A percentile compares a stretch with the other conserved stretches of the same genome.
Conservation (phyloP, 2,888 invertebrate species). For the Mystacides longicornis region DNA sequence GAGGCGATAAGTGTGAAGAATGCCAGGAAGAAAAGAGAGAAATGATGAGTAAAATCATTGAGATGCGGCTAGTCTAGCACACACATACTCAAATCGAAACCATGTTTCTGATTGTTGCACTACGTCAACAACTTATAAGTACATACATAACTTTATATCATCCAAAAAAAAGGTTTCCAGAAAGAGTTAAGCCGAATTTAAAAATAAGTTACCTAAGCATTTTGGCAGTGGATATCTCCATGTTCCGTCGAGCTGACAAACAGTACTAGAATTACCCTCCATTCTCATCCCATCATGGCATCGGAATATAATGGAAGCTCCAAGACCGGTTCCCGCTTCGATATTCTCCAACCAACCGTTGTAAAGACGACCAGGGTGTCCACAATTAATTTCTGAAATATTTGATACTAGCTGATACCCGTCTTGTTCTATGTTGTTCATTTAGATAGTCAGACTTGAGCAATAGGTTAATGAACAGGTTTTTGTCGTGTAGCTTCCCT, state of each 20-base stretch:
- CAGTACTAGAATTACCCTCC: conserved; percentile 80
- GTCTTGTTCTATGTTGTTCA: too few relatives aligned
- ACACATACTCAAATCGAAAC: too few relatives aligned
- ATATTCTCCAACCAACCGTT: conserved; percentile 94
- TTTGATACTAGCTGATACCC: too few relatives aligned
- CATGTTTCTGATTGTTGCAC: too few relatives aligned
- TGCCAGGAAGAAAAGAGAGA: too few relatives aligned
- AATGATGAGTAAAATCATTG: too few relatives aligned
- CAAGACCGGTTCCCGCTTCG: conserved; percentile 81
- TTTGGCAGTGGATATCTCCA: conserved; percentile 92
- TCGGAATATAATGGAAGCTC: conserved; percentile 86
- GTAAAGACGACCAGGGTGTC: conserved; percentile 85
- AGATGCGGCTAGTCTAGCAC: too few relatives aligned
- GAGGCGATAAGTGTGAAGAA: too few relatives aligned
- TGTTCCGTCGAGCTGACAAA: conserved; percentile 88
- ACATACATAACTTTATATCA: background rate
- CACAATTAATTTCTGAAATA: conserved; percentile 87
- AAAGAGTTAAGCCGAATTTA: background rate
- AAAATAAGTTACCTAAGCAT: conserved; percentile 63
- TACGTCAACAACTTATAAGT: too few relatives aligned
- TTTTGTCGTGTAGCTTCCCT: too few relatives aligned
- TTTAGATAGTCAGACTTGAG: too few relatives aligned
- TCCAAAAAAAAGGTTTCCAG: conserved; percentile 6
- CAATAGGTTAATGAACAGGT: too few relatives aligned
- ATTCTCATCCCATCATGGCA: conserved; percentile 89